Conservation (phyloP, 2,113 vertebrate species). For the Crotalus horridus region DNA sequence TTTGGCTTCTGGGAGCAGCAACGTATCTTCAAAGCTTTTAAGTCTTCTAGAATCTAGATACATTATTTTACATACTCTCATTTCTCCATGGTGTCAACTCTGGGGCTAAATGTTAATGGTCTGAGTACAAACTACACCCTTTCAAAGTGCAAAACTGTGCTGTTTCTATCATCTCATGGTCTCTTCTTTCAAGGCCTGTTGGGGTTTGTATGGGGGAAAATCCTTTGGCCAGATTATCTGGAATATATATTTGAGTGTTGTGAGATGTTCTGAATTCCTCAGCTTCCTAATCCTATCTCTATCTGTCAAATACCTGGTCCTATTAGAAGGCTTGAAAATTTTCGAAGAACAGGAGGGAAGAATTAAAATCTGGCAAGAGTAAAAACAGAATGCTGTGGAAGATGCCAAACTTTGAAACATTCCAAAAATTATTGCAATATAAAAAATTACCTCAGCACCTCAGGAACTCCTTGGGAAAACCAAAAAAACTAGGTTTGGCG, state of each 20-base stretch:
- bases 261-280: neutral
- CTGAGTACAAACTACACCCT: conserved; percentile 9
- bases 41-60: conserved; percentile 9
- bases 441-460: conserved; percentile 38
- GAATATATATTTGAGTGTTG: neutral
- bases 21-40: neutral
- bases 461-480: conserved; percentile 31
- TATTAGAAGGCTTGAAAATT: neutral
- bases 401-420: conserved; percentile 52
- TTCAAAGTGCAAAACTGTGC: neutral
- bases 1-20: conserved; percentile 39
- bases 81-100: conserved; percentile 11
- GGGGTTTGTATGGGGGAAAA: neutral
- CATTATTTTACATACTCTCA: conserved; percentile 21
- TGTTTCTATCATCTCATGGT: neutral
- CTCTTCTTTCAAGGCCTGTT: fast-evolving
- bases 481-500: conserved; percentile 37
- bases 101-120: conserved; percentile 17
- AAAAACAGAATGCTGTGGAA: conserved; percentile 43
- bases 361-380: neutral
- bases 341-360: conserved; percentile 14
- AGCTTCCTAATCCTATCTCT: conserved; percentile 19
- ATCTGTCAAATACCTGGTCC: neutral
- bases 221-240: neutral
- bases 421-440: conserved; percentile 67